Evolutionary conservation across 2,797 vertebrate genomes (phyloP).

Genomic region (Neoniphon sammara): DNA sequence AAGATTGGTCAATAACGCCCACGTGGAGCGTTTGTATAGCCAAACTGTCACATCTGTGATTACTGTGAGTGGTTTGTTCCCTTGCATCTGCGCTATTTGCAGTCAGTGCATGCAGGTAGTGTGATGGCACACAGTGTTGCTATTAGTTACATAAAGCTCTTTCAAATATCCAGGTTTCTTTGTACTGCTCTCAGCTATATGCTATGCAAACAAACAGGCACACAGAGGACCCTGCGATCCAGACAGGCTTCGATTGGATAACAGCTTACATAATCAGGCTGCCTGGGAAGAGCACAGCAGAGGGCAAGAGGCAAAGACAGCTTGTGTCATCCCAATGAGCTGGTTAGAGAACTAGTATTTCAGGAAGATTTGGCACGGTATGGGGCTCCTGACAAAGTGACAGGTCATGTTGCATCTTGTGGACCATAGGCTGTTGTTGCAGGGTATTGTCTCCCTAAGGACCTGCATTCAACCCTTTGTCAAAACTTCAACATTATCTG

Average conservation of each 20-base stretch:
- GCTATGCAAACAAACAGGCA: conserved; percentile 78
- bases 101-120: conserved; percentile 45
- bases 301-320: conserved; percentile 73
- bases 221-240: conserved; percentile 71
- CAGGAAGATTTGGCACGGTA: conserved; percentile 49
- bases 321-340: conserved; percentile 62
- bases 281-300: conserved; percentile 72
- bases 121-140: conserved; percentile 45
- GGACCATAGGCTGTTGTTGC: conserved; percentile 17
- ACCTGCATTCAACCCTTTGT: conserved; percentile 37
- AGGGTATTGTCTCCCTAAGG: conserved; percentile 38
- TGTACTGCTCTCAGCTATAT: conserved; percentile 71
- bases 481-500: conserved; percentile 27
- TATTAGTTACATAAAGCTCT: conserved; percentile 74
- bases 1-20: conserved; percentile 49
- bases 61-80: conserved; percentile 13
- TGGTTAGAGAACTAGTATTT: conserved; percentile 63
- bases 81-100: conserved; percentile 37
- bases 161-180: conserved; percentile 70
- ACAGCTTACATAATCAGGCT: conserved; percentile 81
- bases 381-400: conserved; percentile 32
- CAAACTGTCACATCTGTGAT: conserved; percentile 49
- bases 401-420: conserved; percentile 43
- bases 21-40: conserved; percentile 36
- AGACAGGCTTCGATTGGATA: conserved; percentile 79